Conservation (phyloP, 2,888 invertebrate species). For the Nephrotoma appendiculata region DNA sequence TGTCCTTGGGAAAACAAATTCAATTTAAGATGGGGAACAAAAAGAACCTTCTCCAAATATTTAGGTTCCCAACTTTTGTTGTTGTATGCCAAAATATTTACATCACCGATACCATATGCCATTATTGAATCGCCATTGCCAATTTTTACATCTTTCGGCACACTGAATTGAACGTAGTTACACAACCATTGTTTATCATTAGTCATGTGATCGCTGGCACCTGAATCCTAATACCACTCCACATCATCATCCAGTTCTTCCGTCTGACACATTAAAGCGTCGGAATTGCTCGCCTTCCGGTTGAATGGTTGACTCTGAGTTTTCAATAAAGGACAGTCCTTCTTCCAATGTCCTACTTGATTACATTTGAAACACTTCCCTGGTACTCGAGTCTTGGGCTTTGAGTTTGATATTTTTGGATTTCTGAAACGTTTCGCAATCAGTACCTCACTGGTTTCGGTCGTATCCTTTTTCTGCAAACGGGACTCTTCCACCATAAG, state of each 20-base stretch:
- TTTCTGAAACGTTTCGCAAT: neutral
- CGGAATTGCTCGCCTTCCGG: neutral
- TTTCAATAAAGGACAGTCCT: constrained; percentile 11
- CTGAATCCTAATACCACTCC: constrained; percentile 13
- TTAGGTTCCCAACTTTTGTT: constrained; percentile 5
- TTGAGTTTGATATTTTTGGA: neutral
- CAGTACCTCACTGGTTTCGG: constrained; percentile 5
- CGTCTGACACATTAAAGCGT: neutral
- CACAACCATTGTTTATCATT: neutral
- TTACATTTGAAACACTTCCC: constrained; percentile 14
- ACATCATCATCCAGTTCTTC: neutral
- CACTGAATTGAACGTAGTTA: no score
- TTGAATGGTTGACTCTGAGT: neutral
- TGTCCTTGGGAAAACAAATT: constrained; percentile 9
- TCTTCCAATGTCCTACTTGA: constrained; percentile 14
- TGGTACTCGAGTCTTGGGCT: neutral
- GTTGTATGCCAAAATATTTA: constrained; percentile 12
- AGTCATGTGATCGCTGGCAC: constrained; percentile 16
- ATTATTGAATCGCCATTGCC: constrained; percentile 12
- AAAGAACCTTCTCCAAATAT: constrained; percentile 12
- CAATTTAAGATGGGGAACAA: constrained; percentile 11
- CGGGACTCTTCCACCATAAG: constrained; percentile 8
- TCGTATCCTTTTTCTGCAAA: constrained; percentile 13
- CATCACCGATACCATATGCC: constrained; percentile 11
- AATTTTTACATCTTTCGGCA: constrained; percentile 8